phyloP scores from a whole-genome alignment of 2,113 vertebrate species.

The Mesitornis unicolor region DNA sequence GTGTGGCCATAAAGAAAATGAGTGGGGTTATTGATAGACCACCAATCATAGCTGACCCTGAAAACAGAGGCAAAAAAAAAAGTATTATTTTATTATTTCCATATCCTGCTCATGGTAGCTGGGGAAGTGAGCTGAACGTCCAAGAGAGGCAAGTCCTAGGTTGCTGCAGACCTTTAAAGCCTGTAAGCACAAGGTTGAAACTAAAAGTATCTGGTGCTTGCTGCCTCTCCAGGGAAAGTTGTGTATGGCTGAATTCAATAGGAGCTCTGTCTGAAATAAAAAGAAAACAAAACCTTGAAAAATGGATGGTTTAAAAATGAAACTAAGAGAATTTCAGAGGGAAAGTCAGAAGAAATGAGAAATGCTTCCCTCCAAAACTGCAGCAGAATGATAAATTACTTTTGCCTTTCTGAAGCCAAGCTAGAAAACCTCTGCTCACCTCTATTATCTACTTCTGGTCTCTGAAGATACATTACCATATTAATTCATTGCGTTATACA shows the following conservation, averaged over 20 bases:
- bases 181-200: not conserved
- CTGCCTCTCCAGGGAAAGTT: not conserved
- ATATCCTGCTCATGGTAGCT: not conserved
- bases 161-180: not conserved
- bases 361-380: slow-evolving; percentile 63
- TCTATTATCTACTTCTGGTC: slow-evolving; percentile 79
- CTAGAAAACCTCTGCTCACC: slow-evolving; percentile 76
- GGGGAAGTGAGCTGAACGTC: not conserved
- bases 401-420: slow-evolving; percentile 72
- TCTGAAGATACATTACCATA: slow-evolving; percentile 80
- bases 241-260: not conserved
- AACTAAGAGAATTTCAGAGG: slow-evolving; percentile 23
- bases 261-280: not conserved
- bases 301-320: not conserved
- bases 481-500: slow-evolving; percentile 78
- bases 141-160: not conserved
- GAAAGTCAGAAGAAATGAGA: slow-evolving; percentile 67
- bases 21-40: not conserved
- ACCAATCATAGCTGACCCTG: not conserved
- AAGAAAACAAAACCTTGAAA: not conserved
- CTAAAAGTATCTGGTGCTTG: not conserved
- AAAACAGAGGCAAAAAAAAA: not conserved
- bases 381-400: slow-evolving; percentile 79
- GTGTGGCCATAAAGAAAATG: not conserved
- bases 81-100: not conserved